Evolutionary conservation across 2,113 vertebrate species (phyloP).

Genomic region (Balaeniceps rex): DNA sequence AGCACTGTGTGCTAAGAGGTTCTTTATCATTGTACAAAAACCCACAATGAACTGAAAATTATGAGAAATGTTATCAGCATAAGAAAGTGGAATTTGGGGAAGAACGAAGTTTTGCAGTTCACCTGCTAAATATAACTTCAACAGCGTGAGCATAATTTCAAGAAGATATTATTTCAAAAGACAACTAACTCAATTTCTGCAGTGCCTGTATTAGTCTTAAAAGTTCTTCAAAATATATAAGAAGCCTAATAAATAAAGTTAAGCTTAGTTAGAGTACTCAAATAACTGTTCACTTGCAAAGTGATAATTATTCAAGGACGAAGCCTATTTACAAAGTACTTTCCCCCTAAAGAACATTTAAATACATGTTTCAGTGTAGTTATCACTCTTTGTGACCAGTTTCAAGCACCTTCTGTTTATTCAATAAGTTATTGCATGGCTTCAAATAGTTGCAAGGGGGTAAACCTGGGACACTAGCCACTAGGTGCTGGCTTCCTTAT

Average conservation of each 20-base stretch:
- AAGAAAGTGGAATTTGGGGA: not conserved
- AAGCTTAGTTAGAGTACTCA: not conserved
- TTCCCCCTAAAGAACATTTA: not conserved
- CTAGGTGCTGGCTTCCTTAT: not conserved
- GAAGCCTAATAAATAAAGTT: not conserved
- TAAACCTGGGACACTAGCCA: not conserved
- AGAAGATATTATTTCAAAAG: not conserved
- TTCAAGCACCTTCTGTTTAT: not conserved
- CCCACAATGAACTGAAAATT: not conserved
- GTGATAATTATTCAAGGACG: not conserved
- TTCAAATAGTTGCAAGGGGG: not conserved
- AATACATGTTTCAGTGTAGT: not conserved
- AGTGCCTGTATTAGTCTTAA: not conserved
- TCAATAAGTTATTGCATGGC: not conserved
- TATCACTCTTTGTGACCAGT: not conserved
- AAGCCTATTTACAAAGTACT: not conserved
- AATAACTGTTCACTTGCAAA: not conserved
- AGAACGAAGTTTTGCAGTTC: not conserved
- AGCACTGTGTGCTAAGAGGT: not conserved
- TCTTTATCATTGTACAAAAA: not conserved
- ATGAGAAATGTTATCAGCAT: not conserved
- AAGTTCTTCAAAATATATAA: not conserved
- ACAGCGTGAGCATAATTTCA: not conserved
- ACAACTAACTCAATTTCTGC: not conserved
- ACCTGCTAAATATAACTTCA: not conserved